Conservation (phyloP, 2,113 vertebrate species). For the Mesocricetus auratus region DNA sequence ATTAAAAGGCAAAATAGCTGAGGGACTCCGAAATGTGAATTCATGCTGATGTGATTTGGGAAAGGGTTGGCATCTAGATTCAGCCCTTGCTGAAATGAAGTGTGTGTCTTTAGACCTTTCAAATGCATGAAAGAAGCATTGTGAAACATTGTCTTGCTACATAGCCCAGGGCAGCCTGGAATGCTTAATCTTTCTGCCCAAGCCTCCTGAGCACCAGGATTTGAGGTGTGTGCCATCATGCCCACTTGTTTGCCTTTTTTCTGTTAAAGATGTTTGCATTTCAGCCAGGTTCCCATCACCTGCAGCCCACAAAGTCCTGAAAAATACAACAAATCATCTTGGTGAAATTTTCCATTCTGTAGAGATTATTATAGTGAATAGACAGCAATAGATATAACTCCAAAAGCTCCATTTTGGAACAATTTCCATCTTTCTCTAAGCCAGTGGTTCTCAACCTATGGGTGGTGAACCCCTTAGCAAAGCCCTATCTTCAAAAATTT, state of each 20-base stretch:
- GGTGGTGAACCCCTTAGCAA: background rate
- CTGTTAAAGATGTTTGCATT: background rate
- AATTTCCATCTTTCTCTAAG: background rate
- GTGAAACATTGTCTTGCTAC: background rate
- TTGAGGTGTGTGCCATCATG: background rate
- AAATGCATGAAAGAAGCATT: background rate
- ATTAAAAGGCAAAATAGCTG: slow-evolving; percentile 21
- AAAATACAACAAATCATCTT: background rate
- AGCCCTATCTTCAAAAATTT: background rate
- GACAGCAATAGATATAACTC: background rate
- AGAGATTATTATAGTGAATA: slow-evolving; percentile 33
- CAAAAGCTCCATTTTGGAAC: background rate
- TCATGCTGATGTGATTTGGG: background rate
- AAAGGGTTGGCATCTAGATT: background rate
- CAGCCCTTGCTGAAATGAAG: background rate
- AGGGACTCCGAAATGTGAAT: background rate
- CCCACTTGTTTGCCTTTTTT: background rate
- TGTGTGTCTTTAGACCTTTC: background rate
- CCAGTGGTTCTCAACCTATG: background rate
- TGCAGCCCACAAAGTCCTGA: background rate
- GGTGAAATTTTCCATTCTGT: slow-evolving; percentile 23
- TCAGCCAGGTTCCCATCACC: slow-evolving; percentile 12
- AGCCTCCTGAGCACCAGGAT: background rate
- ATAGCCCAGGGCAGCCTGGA: background rate
- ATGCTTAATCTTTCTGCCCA: too few species aligned